Evolutionary conservation across 2,888 invertebrate genomes (phyloP), one percentile per base, ranked within the genome.

Genomic region (Torymus auratus): DNA sequence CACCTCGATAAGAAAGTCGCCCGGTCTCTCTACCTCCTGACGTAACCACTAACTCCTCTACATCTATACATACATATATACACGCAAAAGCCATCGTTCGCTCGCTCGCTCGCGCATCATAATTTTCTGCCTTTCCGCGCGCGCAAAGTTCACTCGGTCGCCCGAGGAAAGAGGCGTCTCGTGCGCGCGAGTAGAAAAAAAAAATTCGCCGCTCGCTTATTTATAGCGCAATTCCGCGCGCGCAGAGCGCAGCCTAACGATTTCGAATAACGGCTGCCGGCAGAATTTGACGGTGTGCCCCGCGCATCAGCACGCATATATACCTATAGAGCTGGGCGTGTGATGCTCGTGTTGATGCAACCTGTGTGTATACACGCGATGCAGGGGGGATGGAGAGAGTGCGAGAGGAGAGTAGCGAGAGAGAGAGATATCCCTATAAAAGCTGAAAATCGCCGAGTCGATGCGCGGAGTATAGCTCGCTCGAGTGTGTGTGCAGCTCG

Each of bases 111-210:
- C 20, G 73, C 67, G 73, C 79, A n/a, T 74, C 70, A 74, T 73
- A 74, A 80, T 70, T 68, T 23, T 67, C 50, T 58, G 64, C 23
- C 55, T 58, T 58, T 65, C 56, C 53, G 55, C 67, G 15, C 20
- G 28, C 41, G 41, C 55, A 52, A 60, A 80, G 80, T 80, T 80
- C 80, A 80, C 69, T 80, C 80, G 80, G 80, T 80, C 70, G 70
- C 55, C 75, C 70, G 23, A 64, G 74, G 64, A 69, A 58, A 69
- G 17, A 79, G 68, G 62, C 72, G 71, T 62, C 67, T 23, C 28
- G 15, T 55, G 41, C 7, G 7, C 20, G 11, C 60, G 7, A 5
- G 20, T 20, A 55, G 15, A 3, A 55, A 28, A 62, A 55, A n/a
- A 69, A 20, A 28, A 28, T 20, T 53, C 58, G 20, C 20, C 7